A percentile compares a stretch with the other conserved stretches of the same genome.
phyloP scores from a whole-genome alignment of 2,888 invertebrate species.

The Cryptocephalus moraei region DNA sequence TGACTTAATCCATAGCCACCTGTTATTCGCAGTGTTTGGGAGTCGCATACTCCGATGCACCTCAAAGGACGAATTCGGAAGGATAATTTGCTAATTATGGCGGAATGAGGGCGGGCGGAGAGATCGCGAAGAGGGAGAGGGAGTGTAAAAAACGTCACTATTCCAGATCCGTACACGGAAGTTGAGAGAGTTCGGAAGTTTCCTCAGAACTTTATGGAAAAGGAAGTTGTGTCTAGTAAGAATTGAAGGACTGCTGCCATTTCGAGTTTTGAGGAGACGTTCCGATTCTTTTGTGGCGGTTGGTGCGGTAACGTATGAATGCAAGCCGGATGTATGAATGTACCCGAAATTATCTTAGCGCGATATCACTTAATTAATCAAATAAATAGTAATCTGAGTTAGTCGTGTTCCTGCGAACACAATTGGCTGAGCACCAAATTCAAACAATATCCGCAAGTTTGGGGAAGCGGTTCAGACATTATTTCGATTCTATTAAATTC shows the following conservation, averaged over 20 bases:
- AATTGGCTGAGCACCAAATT: slow-evolving; percentile 38
- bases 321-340: too few relatives aligned
- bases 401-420: slow-evolving; percentile 36
- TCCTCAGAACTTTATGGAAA: too few relatives aligned
- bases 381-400: slow-evolving; percentile 37
- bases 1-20: slow-evolving; percentile 28
- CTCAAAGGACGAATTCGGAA: slow-evolving; percentile 16
- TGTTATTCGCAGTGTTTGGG: slow-evolving; percentile 21
- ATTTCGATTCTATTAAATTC: slow-evolving; percentile 38
- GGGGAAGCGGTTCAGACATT: slow-evolving; percentile 29
- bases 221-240: too few relatives aligned
- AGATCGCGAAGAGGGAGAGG: too few relatives aligned
- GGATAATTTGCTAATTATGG: slow-evolving; percentile 14
- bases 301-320: too few relatives aligned
- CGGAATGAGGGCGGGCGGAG: neutral
- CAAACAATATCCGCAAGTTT: slow-evolving; percentile 35
- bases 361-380: slow-evolving; percentile 29
- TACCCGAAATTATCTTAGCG: too few relatives aligned
- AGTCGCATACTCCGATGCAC: slow-evolving; percentile 16
- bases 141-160: too few relatives aligned
- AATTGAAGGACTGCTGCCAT: too few relatives aligned
- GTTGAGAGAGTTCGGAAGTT: too few relatives aligned
- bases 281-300: too few relatives aligned
- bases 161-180: too few relatives aligned
- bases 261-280: too few relatives aligned